These are phyloP conservation scores for Linurgus olivaceus DNA, from an alignment of 2,797 vertebrate species.

Conservation along the genomic window DNA sequence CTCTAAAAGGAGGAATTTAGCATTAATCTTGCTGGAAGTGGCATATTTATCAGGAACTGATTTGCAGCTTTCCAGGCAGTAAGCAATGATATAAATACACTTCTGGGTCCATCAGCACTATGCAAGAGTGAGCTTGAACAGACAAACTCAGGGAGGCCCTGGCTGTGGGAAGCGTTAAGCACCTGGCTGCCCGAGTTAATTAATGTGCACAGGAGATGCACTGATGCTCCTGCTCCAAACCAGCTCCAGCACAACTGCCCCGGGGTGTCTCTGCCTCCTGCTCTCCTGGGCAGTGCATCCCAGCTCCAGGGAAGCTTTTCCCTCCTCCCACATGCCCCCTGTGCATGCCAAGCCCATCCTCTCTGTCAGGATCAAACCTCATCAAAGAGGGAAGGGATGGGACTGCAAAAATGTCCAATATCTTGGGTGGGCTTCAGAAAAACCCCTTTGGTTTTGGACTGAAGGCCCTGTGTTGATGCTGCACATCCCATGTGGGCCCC, in stretches of 20 bases:
- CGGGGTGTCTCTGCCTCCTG: neutral
- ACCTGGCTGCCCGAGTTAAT: conserved; percentile 45
- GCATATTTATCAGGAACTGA: conserved; percentile 41
- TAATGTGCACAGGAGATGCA: neutral
- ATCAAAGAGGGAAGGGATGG: neutral
- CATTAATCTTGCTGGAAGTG: conserved; percentile 53
- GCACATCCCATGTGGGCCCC: accelerated
- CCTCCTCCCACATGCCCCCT: accelerated
- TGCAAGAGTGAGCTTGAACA: conserved; percentile 31
- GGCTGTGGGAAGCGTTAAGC: neutral
- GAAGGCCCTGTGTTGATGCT: neutral
- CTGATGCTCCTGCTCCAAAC: neutral
- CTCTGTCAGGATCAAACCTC: neutral
- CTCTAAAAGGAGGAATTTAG: conserved; percentile 52
- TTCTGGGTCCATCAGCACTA: conserved; percentile 34
- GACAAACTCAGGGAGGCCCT: neutral
- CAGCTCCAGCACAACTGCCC: neutral
- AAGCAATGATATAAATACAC: conserved; percentile 48
- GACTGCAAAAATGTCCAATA: neutral
- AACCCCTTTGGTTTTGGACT: neutral
- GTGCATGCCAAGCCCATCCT: neutral
- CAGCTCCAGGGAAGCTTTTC: neutral
- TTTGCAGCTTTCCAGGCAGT: conserved; percentile 54
- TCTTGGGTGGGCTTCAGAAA: neutral
- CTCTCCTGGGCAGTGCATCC: neutral